Conservation (phyloP, 2,888 invertebrate genomes). For the Chloroclystis v-ata region DNA sequence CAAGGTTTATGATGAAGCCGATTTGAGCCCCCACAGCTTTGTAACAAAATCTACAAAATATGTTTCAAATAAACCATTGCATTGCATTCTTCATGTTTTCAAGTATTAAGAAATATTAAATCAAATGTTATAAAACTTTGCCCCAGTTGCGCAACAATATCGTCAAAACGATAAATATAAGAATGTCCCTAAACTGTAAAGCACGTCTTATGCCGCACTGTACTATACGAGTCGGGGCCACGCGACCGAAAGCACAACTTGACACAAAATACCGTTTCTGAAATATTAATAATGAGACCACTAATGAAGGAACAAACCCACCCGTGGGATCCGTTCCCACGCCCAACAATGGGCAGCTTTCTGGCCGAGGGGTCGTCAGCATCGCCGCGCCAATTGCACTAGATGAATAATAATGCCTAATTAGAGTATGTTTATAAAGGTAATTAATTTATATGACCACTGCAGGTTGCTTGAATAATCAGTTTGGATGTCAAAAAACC, state of each 20-base stretch:
- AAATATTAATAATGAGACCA: constrained; percentile 70
- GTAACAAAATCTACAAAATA: too few species aligned
- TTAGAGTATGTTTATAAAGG: constrained; percentile 64
- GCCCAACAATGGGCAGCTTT: constrained; percentile 47
- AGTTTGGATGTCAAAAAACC: constrained; percentile 29
- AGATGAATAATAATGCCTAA: constrained; percentile 61
- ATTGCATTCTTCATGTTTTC: too few species aligned
- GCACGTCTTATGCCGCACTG: too few species aligned
- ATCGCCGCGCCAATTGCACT: constrained; percentile 38
- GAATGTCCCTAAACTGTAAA: too few species aligned
- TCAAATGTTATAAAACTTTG: too few species aligned
- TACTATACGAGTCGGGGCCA: constrained; percentile 20
- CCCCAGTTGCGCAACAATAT: too few species aligned
- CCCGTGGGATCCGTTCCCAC: constrained; percentile 55
- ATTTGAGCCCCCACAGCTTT: too few species aligned
- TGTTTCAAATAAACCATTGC: too few species aligned
- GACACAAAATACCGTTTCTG: constrained; percentile 65
- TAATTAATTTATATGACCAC: constrained; percentile 60
- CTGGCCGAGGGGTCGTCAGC: constrained; percentile 42
- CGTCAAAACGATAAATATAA: too few species aligned
- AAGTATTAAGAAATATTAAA: too few species aligned
- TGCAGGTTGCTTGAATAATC: constrained; percentile 33
- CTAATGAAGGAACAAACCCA: constrained; percentile 58
- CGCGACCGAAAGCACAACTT: constrained; percentile 30
- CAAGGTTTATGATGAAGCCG: too few species aligned